Evolutionary conservation across 2,113 vertebrate species (phyloP).

Genomic region (Mola mola): DNA sequence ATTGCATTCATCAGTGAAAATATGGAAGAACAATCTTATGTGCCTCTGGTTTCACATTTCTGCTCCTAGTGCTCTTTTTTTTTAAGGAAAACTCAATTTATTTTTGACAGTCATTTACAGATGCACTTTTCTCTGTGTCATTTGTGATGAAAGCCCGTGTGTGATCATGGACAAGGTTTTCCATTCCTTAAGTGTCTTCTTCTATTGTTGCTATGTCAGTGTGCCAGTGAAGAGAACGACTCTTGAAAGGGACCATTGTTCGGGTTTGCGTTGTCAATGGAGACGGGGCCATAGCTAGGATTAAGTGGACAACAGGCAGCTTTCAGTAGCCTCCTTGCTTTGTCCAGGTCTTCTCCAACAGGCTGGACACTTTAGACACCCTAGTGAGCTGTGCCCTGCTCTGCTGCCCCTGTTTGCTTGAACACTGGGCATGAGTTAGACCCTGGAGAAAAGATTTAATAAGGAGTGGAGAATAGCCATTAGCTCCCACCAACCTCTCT

Average conservation of each 20-base stretch:
- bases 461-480: constrained; percentile 74
- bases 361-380: constrained; percentile 71
- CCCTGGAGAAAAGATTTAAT: constrained; percentile 74
- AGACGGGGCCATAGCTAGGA: constrained; percentile 66
- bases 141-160: constrained; percentile 53
- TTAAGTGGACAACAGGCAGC: constrained; percentile 78
- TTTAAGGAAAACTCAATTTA: constrained; percentile 19
- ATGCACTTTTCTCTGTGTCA: constrained; percentile 46
- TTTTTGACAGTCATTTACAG: constrained; percentile 32
- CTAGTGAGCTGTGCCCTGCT: constrained; percentile 66
- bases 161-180: constrained; percentile 53
- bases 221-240: constrained; percentile 65
- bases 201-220: constrained; percentile 64
- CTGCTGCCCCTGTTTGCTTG: constrained; percentile 61
- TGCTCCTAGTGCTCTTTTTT: constrained; percentile 14
- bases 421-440: constrained; percentile 69
- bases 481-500: constrained; percentile 72
- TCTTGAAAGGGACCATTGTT: constrained; percentile 78
- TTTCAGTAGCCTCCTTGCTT: constrained; percentile 69
- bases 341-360: constrained; percentile 72
- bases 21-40: constrained; percentile 10
- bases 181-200: constrained; percentile 64
- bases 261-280: constrained; percentile 69
- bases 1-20: constrained; percentile 54
- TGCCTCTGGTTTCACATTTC: constrained; percentile 27